Evolutionary conservation across 2,797 vertebrate species (phyloP).

Genomic region (Microchirus variegatus): DNA sequence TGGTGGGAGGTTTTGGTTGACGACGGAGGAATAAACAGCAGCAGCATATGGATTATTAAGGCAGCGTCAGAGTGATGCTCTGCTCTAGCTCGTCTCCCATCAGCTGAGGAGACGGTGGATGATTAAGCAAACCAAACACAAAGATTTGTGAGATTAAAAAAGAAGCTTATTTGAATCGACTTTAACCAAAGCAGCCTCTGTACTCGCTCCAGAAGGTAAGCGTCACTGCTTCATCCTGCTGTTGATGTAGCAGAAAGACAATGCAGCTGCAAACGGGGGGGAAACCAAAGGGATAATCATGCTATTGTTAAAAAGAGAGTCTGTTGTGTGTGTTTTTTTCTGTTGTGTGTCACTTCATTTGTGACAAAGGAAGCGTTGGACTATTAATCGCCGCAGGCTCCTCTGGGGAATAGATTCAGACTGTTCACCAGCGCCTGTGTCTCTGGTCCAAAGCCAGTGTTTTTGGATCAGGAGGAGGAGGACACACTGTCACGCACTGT

Average conservation of each 20-base stretch:
- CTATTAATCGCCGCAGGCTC: slow-evolving; percentile 41
- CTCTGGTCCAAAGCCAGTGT: slow-evolving; percentile 39
- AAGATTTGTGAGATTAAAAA: slow-evolving; percentile 40
- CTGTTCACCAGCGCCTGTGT: slow-evolving; percentile 26
- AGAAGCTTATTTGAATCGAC: slow-evolving; percentile 43
- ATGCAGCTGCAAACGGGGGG: slow-evolving; percentile 3
- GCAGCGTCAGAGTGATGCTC: slow-evolving; percentile 45
- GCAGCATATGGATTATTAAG: slow-evolving; percentile 47
- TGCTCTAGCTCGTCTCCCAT: slow-evolving; percentile 13
- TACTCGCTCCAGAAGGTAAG: slow-evolving; percentile 74
- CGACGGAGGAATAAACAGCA: slow-evolving; percentile 39
- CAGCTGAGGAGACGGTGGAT: slow-evolving; percentile 38
- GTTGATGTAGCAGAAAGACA: slow-evolving; percentile 33
- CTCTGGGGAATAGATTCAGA: slow-evolving; percentile 27
- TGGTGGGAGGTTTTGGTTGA: slow-evolving; percentile 73
- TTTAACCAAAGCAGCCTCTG: slow-evolving; percentile 49
- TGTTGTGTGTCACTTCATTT: slow-evolving; percentile 27
- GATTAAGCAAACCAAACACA: slow-evolving; percentile 30
- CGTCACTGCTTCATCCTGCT: slow-evolving; percentile 37
- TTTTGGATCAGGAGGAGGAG: slow-evolving; percentile 37
- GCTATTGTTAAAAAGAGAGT: slow-evolving; percentile 32
- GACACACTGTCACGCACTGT: slow-evolving; percentile 18
- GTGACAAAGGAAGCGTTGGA: slow-evolving; percentile 32
- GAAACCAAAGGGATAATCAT: slow-evolving; percentile 31
- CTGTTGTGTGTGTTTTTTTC: slow-evolving; percentile 11